Base-by-base conservation (phyloP, 2,888 invertebrate species). In the Troilus luridus region DNA sequence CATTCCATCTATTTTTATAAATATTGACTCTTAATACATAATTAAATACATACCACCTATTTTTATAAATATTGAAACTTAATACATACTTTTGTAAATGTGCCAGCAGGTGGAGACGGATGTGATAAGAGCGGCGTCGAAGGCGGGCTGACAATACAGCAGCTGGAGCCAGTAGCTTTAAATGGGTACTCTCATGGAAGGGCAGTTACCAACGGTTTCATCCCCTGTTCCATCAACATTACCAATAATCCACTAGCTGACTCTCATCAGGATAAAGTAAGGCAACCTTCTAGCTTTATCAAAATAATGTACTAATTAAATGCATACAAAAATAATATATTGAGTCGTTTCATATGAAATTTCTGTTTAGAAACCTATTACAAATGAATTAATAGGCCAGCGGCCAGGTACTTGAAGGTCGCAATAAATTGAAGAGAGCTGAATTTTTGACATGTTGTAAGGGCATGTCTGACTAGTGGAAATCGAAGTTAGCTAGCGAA, bases 191-290 rank as follows among this genome's bases (percentile, higher is more conserved):
- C 92, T 56, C 92, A 92, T 72, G 90, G 92, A 67, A 91, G 91
- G 89, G 9, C 95, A 94, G 94, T 0, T 95, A 95, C 90, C 94
- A 95, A 9, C 95, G 95, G 14, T 94, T 92, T 92, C 88, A 92
- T 89, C 88, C 93, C 90, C 81, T 92, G 93, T n/a, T 95, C 95
- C 92, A 96, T 97, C 93, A 97, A 97, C 91, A 97, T 97, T 93
- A 97, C 97, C 10, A 96, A 96, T 91, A 97, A 97, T 94, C 97
- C 97, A 59, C 95, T 97, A 94, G 97, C 97, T 72, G 95, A 95
- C 92, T 95, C 95, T 91, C 95, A 95, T 91, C 95, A 95, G 93
- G 96, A 96, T 93, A 97, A 97, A 95, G 97, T 96, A 94, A 95
- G 94, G 0, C 24, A 6, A 67, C 5, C 0, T 41, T 27, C 41